A percentile compares a stretch with the other conserved stretches of the same genome.
phyloP scores from a whole-genome alignment of 1,140 invertebrate species.

The Trachymyrmex cornetzi region DNA sequence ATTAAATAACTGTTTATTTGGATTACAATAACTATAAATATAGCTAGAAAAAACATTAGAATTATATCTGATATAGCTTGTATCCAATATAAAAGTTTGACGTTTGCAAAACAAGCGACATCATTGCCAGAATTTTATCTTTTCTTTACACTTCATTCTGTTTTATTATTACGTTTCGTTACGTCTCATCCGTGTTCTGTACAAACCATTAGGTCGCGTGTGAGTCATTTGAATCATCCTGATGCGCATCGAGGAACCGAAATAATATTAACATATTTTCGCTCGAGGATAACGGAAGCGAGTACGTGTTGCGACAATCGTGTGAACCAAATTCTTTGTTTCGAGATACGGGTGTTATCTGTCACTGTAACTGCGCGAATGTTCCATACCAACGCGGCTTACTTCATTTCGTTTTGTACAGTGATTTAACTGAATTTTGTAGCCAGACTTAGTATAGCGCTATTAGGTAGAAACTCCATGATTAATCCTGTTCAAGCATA shows the following conservation, averaged over 20 bases:
- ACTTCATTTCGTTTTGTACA: constrained; percentile 71
- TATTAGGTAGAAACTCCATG: constrained; percentile 62
- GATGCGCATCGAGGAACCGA: constrained; percentile 9
- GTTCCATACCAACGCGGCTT: constrained; percentile 37
- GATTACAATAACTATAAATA: background rate
- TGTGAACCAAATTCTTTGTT: background rate
- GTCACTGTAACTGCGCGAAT: constrained; percentile 52
- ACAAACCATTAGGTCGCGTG: constrained; percentile 35
- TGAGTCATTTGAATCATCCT: background rate
- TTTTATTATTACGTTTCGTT: constrained; percentile 20
- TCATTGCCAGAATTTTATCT: background rate
- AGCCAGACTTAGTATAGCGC: constrained; percentile 42
- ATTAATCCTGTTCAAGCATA: constrained; percentile 58
- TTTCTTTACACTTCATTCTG: background rate
- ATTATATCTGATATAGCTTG: background rate
- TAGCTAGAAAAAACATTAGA: background rate
- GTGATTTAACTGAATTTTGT: constrained; percentile 71
- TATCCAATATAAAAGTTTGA: background rate
- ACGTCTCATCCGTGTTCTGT: constrained; percentile 10
- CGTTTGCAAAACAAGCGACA: background rate
- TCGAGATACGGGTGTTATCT: constrained; percentile 34
- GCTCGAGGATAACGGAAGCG: background rate
- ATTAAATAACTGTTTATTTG: background rate
- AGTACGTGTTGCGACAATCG: constrained; percentile 8
- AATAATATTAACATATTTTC: constrained; percentile 16